Evolutionary conservation across 2,888 invertebrate genomes (phyloP).

Genomic region (Chloroclystis v-ata): DNA sequence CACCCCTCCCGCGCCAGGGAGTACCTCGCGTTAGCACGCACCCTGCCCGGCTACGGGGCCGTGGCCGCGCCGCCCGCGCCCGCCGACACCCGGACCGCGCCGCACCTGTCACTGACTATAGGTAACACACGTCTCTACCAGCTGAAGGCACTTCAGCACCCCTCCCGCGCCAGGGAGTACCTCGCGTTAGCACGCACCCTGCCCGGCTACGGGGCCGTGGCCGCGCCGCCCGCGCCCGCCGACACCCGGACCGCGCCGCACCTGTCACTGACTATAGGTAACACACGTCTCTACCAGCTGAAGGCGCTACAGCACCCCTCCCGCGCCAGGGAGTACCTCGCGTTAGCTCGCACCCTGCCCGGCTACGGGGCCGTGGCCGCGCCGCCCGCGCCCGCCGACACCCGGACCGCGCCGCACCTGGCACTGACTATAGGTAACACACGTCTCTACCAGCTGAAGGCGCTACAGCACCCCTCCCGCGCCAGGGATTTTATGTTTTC

Average conservation of each 20-base stretch:
- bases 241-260: slow-evolving; percentile 69
- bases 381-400: slow-evolving; percentile 93
- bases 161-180: slow-evolving; percentile 88
- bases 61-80: slow-evolving; percentile 95
- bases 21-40: slow-evolving; percentile 91
- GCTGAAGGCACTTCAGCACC: slow-evolving; percentile 94
- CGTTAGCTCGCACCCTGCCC: slow-evolving; percentile 88
- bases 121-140: slow-evolving; percentile 91
- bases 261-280: slow-evolving; percentile 86
- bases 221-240: slow-evolving; percentile 95
- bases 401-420: slow-evolving; percentile 77
- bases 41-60: slow-evolving; percentile 94
- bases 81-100: slow-evolving; percentile 78
- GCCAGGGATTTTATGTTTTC: slow-evolving; percentile 92
- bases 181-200: slow-evolving; percentile 89
- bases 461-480: slow-evolving; percentile 89
- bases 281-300: slow-evolving; percentile 94
- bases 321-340: slow-evolving; percentile 90
- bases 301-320: slow-evolving; percentile 93
- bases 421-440: slow-evolving; percentile 88
- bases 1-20: slow-evolving; percentile 86
- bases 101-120: not conserved
- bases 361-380: slow-evolving; percentile 97
- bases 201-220: slow-evolving; percentile 95
- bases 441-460: slow-evolving; percentile 96